Evolutionary conservation across 2,797 vertebrate genomes (phyloP), one percentile per base, ranked within the genome.

Genomic region (Acanthiza pusilla): DNA sequence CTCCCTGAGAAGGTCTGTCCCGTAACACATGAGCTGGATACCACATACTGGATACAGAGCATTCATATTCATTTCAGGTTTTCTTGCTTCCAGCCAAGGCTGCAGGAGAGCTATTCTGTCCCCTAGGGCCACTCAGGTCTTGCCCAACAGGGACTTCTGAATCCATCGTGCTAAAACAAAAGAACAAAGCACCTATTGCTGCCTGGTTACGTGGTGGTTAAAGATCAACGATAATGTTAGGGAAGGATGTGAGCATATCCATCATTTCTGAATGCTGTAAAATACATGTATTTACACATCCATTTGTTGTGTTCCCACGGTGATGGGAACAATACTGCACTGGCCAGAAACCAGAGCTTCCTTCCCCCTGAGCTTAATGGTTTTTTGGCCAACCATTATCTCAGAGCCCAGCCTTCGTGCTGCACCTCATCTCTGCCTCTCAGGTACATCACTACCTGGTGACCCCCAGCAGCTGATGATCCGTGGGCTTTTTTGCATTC

Each of bases 181-280:
- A 75, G 84, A 93, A 91, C 88, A 93, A 91, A 95, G 86, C 67
- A 89, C 81, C 86, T 91, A 67, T 50, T 89, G 78, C 88, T 91
- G 75, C 81, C 65, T 68, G n/a, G 48, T 80, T 50, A 54, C 5
- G 4, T 5, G 25, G 78, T 42, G 63, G 84, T 93, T 95, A 91
- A 87, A 92, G 75, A 90, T 76, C 77, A 92, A 68, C 50, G 6
- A 66, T 61, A 76, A 80, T 9, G 61, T 34, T 8, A 57, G 81
- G 86, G 72, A 93, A 93, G 94, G 91, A 94, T 89, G 68, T 92
- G 91, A 95, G 68, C 68, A 80, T 27, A 95, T 93, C 93, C 86
- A 95, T 96, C 81, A 93, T 50, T 88, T 76, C 61, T 94, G 86
- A 89, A 74, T 27, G 81, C 86, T 89, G 32, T 57, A 85, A 85